Base-by-base conservation (phyloP, 2,888 invertebrate genomes). In the Chymomyza procnemis region DNA sequence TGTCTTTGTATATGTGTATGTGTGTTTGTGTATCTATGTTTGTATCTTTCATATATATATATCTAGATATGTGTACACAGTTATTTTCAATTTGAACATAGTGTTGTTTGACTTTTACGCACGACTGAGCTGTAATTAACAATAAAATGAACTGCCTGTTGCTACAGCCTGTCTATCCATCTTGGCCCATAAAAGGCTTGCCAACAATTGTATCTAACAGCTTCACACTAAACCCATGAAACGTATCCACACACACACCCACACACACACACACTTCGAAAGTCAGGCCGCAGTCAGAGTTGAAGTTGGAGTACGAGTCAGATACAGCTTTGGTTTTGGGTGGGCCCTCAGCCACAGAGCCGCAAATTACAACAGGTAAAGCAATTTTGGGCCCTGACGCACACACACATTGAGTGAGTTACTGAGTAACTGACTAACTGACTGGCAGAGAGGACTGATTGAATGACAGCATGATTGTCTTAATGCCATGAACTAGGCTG, bases 381-480 rank as follows among this genome's bases (percentile, higher is more conserved):
- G 21, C 22, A 21, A 54, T 54, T 21, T 41, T 21, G 54, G 54
- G 54, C 3, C 54, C 6, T 22, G 54, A 54, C 19, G n/a, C n/a
- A 26, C 26, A 26, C 8, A 54, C 19, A 54, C 21, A 54, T 19
- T 22, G 21, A 54, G 22, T 21, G 19, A 21, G 54, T 4, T 12
- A 54, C 22, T 54, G 54, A 22, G 8, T 21, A 21, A 22, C 21
- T 54, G 54, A 16, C 54, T 54, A 19, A 8, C 54, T 12, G 54
- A 54, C 54, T 52, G 19, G 52, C 52, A 18, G 26, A 26, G 26
- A 26, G 3, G 14, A 50, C 54, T 19, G 54, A 54, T 14, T 54
- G 54, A 54, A 54, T 54, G 54, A 54, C 54, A 54, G 54, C 21
- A 21, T 54, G 54, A 54, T 54, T 54, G 54, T 21, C 22, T 54